These are phyloP conservation scores for Acanthopleura granulata DNA, from an alignment of 2,888 invertebrate species.

Conservation along the genomic window DNA sequence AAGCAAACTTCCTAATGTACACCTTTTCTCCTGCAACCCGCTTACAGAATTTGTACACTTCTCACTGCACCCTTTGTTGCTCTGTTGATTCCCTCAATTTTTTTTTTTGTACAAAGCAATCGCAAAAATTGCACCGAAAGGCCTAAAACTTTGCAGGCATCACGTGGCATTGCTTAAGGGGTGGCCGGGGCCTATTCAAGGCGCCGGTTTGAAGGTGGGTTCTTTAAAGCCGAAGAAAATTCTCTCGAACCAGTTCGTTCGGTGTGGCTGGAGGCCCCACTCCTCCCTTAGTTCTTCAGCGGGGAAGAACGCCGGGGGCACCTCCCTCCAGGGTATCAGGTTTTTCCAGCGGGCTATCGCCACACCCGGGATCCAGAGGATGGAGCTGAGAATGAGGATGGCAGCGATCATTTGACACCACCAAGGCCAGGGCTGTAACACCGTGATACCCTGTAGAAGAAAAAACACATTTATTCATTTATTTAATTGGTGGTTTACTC, in stretches of 20 bases:
- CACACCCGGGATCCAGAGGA: slow-evolving; percentile 53
- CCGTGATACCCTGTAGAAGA: slow-evolving; percentile 39
- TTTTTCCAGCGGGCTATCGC: slow-evolving; percentile 45
- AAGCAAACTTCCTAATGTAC: too few relatives aligned
- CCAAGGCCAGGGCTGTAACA: slow-evolving; percentile 47
- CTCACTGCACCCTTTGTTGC: too few relatives aligned
- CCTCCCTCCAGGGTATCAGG: slow-evolving; percentile 41
- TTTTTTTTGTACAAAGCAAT: too few relatives aligned
- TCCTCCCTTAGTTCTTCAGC: slow-evolving; percentile 49
- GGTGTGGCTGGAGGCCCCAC: slow-evolving; percentile 33
- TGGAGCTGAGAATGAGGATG: slow-evolving; percentile 45
- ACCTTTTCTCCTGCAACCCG: too few relatives aligned
- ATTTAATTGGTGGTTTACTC: too few relatives aligned
- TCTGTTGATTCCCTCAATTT: too few relatives aligned
- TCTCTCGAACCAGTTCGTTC: slow-evolving; percentile 31
- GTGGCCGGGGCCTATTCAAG: too few relatives aligned
- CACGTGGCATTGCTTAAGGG: too few relatives aligned
- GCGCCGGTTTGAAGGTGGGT: slow-evolving; percentile 15
- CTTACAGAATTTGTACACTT: too few relatives aligned
- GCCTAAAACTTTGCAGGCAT: too few relatives aligned
- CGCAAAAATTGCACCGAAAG: too few relatives aligned
- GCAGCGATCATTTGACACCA: slow-evolving; percentile 51
- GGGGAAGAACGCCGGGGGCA: slow-evolving; percentile 52
- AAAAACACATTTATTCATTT: too few relatives aligned
- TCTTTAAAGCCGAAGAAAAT: slow-evolving; percentile 36